Evolutionary conservation across 2,113 vertebrate species (phyloP).

Genomic region (Terrapene triunguis): DNA sequence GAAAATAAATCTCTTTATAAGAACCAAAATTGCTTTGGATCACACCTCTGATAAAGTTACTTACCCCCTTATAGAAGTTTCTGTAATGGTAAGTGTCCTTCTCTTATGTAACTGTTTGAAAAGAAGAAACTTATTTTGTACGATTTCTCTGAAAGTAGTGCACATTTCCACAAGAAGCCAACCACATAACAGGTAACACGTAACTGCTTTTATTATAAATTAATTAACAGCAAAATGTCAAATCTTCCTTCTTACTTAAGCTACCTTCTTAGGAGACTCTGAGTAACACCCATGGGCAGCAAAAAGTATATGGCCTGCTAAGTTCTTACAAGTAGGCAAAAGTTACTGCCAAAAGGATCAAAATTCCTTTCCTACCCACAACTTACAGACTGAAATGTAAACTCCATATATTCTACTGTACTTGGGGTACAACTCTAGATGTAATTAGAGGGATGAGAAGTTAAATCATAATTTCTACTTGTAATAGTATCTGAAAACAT

Average conservation of each 20-base stretch:
- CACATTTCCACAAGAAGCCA: constrained; percentile 57
- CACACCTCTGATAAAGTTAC: constrained; percentile 27
- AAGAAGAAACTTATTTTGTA: constrained; percentile 54
- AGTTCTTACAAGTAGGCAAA: neutral
- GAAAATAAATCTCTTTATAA: constrained; percentile 54
- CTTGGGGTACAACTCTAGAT: neutral
- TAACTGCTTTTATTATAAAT: constrained; percentile 54
- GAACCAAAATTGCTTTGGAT: constrained; percentile 51
- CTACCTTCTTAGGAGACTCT: constrained; percentile 59
- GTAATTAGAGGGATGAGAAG: neutral
- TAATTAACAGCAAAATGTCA: constrained; percentile 68
- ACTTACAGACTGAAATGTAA: neutral
- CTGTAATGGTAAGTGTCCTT: constrained; percentile 38
- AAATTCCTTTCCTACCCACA: neutral
- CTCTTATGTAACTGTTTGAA: constrained; percentile 33
- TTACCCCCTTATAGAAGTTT: constrained; percentile 33
- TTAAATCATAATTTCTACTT: neutral
- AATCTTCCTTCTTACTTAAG: constrained; percentile 30
- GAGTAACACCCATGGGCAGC: constrained; percentile 4
- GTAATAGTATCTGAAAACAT: neutral
- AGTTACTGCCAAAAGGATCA: neutral
- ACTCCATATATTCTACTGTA: neutral
- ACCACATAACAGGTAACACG: constrained; percentile 8
- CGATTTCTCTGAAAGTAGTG: constrained; percentile 39
- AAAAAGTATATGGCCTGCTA: neutral